Percentiles rank a stretch among this genome's conserved stretches.
Evolutionary conservation across 2,797 vertebrate species (phyloP).

Genomic region (Pipistrellus kuhlii): DNA sequence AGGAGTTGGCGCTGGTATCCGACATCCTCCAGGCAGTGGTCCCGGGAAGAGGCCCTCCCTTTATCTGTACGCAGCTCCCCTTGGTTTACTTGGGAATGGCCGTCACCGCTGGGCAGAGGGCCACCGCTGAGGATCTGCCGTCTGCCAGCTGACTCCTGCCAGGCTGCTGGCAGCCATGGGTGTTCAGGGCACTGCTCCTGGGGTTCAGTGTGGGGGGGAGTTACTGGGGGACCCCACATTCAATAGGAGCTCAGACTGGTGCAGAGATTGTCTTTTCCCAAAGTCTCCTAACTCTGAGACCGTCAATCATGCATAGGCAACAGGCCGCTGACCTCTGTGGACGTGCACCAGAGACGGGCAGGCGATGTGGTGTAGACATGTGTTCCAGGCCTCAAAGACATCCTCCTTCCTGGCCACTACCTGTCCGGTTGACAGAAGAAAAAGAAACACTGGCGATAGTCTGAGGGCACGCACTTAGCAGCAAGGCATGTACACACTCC

Average conservation of each 20-base stretch:
- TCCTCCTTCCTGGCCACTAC: conserved; percentile 65
- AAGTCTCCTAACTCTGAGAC: not conserved
- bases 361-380: conserved; percentile 1
- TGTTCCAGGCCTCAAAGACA: conserved; percentile 56
- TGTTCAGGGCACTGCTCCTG: not conserved
- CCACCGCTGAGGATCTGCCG: accelerated
- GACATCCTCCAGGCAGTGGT: not conserved
- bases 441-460: not conserved
- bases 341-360: conserved; percentile 61
- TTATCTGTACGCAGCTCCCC: not conserved
- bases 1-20: not conserved
- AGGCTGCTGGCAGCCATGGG: not conserved
- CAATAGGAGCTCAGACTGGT: not conserved
- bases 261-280: not conserved
- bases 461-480: not conserved
- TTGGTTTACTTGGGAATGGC: not conserved
- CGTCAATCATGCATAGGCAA: not conserved
- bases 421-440: conserved; percentile 11
- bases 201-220: not conserved
- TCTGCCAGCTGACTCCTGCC: not conserved
- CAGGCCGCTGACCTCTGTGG: conserved; percentile 68
- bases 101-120: not conserved
- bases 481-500: not conserved
- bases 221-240: not conserved
- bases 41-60: not conserved